Evolutionary conservation across 2,888 invertebrate species (phyloP), one percentile per base, ranked within the genome.

Genomic region (Panorpa germanica): DNA sequence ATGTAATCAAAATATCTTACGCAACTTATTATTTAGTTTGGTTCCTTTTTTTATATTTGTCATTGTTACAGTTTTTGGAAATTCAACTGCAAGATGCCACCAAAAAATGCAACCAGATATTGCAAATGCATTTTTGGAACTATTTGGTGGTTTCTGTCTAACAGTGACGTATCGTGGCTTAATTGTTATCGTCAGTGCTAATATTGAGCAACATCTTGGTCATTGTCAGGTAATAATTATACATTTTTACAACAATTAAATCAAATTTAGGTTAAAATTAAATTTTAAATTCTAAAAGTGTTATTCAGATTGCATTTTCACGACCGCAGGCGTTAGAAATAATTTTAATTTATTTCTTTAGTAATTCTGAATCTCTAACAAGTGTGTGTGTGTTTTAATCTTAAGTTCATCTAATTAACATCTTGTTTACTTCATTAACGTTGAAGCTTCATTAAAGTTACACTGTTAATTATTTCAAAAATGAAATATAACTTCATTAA

Each of bases 161-260:
- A 72, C 83, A 12, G 58, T 83, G 18, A 78, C 83, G 12, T 65
- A 77, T 35, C 64, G 69, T 32, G 88, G 88, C 11, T 76, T 82
- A 50, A 76, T 91, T 43, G 70, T 88, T 37, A 75, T 80, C 46
- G 70, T 86, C 18, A 85, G 90, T 17, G 73, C 76, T 30, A 78
- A 77, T 40, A 68, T 90, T 16, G 83, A 85, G 50, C 71, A 75
- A 43, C 68, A 81, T 43, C 60, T 91, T 40, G 90, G 90, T 33
- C 80, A 88, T 53, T 70, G 77, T 43, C 75, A 77, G 66, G 77
- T 78, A 55, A 55, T 49, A 44, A 21, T 29, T 20, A 12, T 8
- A 26, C 10, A 3, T 13, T n/a, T 6, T 20, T 32, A 31, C 17
- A 16, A n/a, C n/a, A 15, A 5, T n/a, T n/a, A n/a, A n/a, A n/a